Evolutionary conservation across 2,888 invertebrate genomes (phyloP).

Genomic region (Griposia aprilina): DNA sequence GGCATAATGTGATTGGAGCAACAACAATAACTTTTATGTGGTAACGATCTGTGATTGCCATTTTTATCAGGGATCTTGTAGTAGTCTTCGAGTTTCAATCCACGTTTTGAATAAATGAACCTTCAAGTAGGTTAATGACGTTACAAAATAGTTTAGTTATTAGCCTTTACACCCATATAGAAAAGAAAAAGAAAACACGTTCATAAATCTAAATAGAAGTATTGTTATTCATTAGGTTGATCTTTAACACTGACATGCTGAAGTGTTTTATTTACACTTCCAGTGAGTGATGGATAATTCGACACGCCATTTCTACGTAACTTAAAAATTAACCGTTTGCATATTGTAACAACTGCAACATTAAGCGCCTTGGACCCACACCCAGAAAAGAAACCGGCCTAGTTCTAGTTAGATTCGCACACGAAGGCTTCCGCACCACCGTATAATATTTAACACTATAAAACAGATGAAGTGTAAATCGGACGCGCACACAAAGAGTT

Average conservation of each 20-base stretch:
- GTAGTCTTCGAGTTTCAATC: not conserved
- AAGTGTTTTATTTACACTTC: not conserved
- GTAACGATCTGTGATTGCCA: not conserved
- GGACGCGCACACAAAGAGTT: no score
- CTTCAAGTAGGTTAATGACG: not conserved
- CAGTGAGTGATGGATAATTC: not conserved
- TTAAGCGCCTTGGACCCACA: no score
- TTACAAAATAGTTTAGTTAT: not conserved
- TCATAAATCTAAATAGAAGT: conserved; percentile 12
- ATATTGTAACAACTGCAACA: no score
- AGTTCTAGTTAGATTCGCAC: no score
- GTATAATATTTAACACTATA: no score
- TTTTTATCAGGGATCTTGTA: not conserved
- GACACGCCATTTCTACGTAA: not conserved
- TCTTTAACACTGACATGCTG: conserved; percentile 2
- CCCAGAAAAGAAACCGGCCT: no score
- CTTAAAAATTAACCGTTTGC: not conserved
- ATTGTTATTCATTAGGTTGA: conserved; percentile 24
- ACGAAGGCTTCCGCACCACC: no score
- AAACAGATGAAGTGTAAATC: no score
- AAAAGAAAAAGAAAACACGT: no score
- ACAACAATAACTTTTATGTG: no score
- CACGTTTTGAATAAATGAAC: not conserved
- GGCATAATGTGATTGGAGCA: not conserved
- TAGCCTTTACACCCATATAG: conserved; percentile 10